Evolutionary conservation across 2,888 invertebrate species (phyloP).

Genomic region (Chymomyza procnemis): DNA sequence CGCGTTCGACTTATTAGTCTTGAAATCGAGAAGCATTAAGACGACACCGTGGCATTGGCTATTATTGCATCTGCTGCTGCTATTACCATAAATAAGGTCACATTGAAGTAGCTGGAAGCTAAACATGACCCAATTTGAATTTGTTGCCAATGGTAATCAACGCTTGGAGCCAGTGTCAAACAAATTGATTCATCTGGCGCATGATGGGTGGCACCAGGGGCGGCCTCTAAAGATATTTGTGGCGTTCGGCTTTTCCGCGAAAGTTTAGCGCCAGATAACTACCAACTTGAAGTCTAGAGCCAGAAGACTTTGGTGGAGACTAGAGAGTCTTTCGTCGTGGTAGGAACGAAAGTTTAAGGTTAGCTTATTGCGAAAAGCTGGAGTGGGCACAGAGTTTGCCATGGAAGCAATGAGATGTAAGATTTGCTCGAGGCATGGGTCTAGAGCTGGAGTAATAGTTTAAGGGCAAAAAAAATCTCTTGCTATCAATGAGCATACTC

Average conservation of each 20-base stretch:
- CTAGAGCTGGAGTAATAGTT: slow-evolving; percentile 87
- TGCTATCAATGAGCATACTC: too few relatives aligned
- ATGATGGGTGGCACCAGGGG: slow-evolving; percentile 82
- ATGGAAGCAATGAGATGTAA: slow-evolving; percentile 88
- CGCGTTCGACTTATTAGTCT: too few relatives aligned
- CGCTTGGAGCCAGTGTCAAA: slow-evolving; percentile 86
- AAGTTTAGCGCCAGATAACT: slow-evolving; percentile 98
- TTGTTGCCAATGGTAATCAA: slow-evolving; percentile 84
- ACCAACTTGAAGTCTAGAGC: too few relatives aligned
- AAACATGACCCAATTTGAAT: neutral
- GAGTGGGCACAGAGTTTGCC: slow-evolving; percentile 88
- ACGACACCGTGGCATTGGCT: neutral
- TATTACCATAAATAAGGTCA: neutral
- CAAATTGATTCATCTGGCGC: slow-evolving; percentile 80
- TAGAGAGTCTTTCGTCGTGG: too few relatives aligned
- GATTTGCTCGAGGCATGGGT: slow-evolving; percentile 94
- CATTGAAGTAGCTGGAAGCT: neutral
- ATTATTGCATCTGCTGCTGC: neutral
- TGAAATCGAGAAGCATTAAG: too few relatives aligned
- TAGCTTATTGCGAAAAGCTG: slow-evolving; percentile 94
- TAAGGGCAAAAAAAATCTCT: slow-evolving; percentile 84
- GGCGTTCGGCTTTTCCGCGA: too few relatives aligned
- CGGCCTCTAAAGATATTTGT: too few relatives aligned
- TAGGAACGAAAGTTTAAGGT: slow-evolving; percentile 95
- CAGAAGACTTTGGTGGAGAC: too few relatives aligned